phyloP scores from a whole-genome alignment of 2,113 vertebrate genomes.

The Solenodon paradoxus region DNA sequence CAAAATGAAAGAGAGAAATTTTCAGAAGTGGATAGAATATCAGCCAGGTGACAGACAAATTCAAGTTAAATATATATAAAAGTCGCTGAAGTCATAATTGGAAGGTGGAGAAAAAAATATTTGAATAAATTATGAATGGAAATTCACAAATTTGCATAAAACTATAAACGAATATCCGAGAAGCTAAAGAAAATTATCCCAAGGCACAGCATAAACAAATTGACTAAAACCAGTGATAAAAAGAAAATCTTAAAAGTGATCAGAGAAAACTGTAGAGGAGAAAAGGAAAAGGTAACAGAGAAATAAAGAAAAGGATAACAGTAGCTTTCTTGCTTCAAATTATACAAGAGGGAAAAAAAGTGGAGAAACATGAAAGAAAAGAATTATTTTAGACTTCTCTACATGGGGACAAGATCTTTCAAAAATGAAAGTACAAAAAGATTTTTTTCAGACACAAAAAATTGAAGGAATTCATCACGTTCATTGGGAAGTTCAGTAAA shows the following conservation, averaged over 20 bases:
- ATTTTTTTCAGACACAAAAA: background rate
- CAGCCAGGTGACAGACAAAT: background rate
- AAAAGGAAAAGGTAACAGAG: background rate
- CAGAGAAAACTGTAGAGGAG: background rate
- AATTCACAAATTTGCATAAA: background rate
- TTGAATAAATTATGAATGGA: conserved; percentile 14
- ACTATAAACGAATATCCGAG: background rate
- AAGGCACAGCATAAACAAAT: background rate
- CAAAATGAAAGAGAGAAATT: background rate
- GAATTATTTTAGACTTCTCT: conserved; percentile 6
- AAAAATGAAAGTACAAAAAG: conserved; percentile 21
- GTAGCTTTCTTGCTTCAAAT: background rate
- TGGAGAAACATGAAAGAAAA: background rate
- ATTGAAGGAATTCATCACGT: background rate
- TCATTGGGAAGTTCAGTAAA: conserved; percentile 6
- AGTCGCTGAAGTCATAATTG: background rate
- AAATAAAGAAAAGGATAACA: background rate
- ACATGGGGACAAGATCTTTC: background rate
- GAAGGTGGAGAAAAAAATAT: background rate
- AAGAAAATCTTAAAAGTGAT: background rate
- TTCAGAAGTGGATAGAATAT: background rate
- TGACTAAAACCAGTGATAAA: conserved; percentile 9
- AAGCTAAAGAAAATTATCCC: background rate
- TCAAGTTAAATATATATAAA: background rate
- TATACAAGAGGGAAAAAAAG: background rate